Evolutionary conservation across 2,797 vertebrate genomes (phyloP), one percentile per base, ranked within the genome.

Genomic region (Lophotriccus pileatus): DNA sequence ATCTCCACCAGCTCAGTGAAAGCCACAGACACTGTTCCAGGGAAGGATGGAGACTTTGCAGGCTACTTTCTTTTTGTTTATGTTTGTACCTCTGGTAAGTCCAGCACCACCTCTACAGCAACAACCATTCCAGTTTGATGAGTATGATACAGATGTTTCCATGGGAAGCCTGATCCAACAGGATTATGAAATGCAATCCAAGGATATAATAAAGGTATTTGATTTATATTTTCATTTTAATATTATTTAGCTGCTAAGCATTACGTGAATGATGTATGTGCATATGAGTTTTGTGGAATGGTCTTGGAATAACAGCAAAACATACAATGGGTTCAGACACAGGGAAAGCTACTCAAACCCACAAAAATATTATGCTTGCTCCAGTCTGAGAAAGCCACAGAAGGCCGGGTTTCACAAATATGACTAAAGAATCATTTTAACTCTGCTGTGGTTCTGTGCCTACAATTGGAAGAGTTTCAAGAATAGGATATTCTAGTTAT

Each of bases 31-130:
- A 49, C 67, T 84, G 68, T 37, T 89, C 92, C 23, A 53, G 95
- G 96, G 95, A 95, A 96, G 97, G 96, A 98, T 98, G 98, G 98
- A 98, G 98, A 96, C 84, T 96, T 97, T 98, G 96, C 97, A 97
- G 94, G 88, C 93, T 87, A 55, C 97, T 58, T 73, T 98, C 92
- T 95, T 99, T 82, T 96, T 98, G 68, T 95, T 97, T 68, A 58
- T 98, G 44, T 91, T 98, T 92, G 84, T 98, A 75, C 98, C 98
- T 68, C 98, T 98, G 97, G 97, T 97, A 75, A 95, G 98, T 80
- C 96, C 98, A 95, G 98, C 98, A 97, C 97, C 98, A 93, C 96
- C 96, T 90, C 55, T 84, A 70, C 97, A 95, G 84, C 97, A 98
- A 92, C 95, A 97, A 50, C 69, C 90, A 59, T 59, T 77, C 52